Percentiles rank a stretch among this genome's conserved stretches.
These are phyloP conservation scores for Drosophila neocordata DNA, from an alignment of 1,140 invertebrate species.

Conservation along the genomic window DNA sequence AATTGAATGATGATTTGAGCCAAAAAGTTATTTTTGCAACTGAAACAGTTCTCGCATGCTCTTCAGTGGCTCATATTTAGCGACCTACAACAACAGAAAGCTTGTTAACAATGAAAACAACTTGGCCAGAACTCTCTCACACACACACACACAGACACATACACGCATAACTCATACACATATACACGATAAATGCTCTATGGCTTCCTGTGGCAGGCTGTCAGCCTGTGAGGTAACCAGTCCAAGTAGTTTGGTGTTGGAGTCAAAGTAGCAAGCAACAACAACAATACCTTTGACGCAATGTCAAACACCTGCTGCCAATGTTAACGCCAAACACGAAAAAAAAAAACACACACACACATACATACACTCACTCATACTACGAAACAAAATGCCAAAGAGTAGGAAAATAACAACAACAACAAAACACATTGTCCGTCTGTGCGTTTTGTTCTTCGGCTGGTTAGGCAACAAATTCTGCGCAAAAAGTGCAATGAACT, in stretches of 20 bases:
- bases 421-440: conserved; percentile 56
- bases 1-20: conserved; percentile 50
- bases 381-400: conserved; percentile 60
- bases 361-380: conserved; percentile 27
- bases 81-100: conserved; percentile 76
- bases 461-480: conserved; percentile 80
- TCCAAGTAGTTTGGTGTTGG: conserved; percentile 35
- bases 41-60: conserved; percentile 23
- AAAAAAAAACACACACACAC: conserved; percentile 57
- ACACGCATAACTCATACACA: conserved; percentile 6
- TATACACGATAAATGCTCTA: conserved; percentile 62
- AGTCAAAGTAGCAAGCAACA: conserved; percentile 23
- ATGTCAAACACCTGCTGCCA: conserved; percentile 81
- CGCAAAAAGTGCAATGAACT: conserved; percentile 79
- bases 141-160: conserved; percentile 29
- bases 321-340: conserved; percentile 80
- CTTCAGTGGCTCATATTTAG: conserved; percentile 35
- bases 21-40: conserved; percentile 57
- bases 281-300: conserved; percentile 75
- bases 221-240: conserved; percentile 68
- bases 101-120: conserved; percentile 80
- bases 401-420: conserved; percentile 58
- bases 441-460: conserved; percentile 76
- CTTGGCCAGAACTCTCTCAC: conserved; percentile 47
- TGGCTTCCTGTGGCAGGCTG: conserved; percentile 79